phyloP scores from a whole-genome alignment of 2,113 vertebrate genomes.

The Archocentrus centrarchus region DNA sequence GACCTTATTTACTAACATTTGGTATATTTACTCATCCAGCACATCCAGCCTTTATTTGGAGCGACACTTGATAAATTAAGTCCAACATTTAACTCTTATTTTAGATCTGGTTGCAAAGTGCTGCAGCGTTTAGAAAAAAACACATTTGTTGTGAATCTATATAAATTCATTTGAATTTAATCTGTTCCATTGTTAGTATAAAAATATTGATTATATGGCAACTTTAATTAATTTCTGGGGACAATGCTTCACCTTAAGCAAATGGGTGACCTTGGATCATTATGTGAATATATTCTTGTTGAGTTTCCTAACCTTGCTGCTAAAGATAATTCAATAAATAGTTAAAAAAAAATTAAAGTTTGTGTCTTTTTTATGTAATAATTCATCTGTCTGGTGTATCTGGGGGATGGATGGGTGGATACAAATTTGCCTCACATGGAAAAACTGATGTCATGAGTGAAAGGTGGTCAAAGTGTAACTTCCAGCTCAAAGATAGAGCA shows the following conservation, averaged over 20 bases:
- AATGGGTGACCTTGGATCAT: neutral
- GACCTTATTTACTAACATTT: neutral
- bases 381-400: accelerated
- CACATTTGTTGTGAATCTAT: neutral
- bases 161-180: neutral
- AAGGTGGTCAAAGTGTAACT: neutral
- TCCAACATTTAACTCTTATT: neutral
- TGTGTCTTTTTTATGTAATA: neutral
- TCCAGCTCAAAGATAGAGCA: neutral
- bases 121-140: neutral
- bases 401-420: too few species aligned
- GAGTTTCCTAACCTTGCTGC: neutral
- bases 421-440: neutral
- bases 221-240: neutral
- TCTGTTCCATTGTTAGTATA: accelerated
- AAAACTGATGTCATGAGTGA: neutral
- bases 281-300: neutral
- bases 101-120: neutral
- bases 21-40: neutral
- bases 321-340: neutral
- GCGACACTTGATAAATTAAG: neutral
- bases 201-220: neutral
- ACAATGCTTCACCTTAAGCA: neutral
- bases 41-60: neutral
- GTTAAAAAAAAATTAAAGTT: neutral